Conservation (phyloP, 2,797 vertebrate species). For the Danio kyathit region DNA sequence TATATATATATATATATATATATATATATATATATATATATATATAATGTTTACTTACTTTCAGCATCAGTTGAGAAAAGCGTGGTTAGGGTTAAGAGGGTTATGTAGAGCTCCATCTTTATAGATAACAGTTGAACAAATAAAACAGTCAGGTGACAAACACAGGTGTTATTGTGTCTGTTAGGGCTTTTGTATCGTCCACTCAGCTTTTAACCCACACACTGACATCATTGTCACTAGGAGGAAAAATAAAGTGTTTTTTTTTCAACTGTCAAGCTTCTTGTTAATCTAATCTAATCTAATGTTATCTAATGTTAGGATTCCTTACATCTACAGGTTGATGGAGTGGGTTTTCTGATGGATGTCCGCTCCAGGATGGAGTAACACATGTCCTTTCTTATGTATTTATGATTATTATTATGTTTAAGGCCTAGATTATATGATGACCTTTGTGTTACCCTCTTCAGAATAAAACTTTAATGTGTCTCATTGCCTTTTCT, state of each 20-base stretch:
- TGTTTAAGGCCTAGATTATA: too few relatives aligned
- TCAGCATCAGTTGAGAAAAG: not conserved
- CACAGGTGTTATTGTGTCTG: not conserved
- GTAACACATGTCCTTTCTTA: too few relatives aligned
- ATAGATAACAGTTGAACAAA: not conserved
- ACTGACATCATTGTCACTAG: constrained; percentile 1
- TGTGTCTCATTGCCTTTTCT: too few relatives aligned
- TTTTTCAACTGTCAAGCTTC: not conserved
- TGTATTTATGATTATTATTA: too few relatives aligned
- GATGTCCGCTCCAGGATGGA: too few relatives aligned
- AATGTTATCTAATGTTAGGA: not conserved
- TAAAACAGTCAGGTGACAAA: not conserved
- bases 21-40: too few relatives aligned
- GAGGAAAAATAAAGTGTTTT: not conserved
- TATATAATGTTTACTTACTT: constrained; percentile 7
- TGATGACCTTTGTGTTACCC: too few relatives aligned
- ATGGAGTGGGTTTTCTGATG: too few relatives aligned
- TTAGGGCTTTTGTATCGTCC: not conserved
- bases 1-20: too few relatives aligned
- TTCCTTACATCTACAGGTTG: not conserved
- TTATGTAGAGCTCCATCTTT: constrained; percentile 9
- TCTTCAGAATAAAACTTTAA: too few relatives aligned
- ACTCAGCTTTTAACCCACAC: not conserved
- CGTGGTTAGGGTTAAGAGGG: not conserved
- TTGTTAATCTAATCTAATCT: not conserved